A percentile compares a stretch with the other conserved stretches of the same genome.
phyloP scores from a whole-genome alignment of 2,113 vertebrate genomes.

The Cygnus atratus region DNA sequence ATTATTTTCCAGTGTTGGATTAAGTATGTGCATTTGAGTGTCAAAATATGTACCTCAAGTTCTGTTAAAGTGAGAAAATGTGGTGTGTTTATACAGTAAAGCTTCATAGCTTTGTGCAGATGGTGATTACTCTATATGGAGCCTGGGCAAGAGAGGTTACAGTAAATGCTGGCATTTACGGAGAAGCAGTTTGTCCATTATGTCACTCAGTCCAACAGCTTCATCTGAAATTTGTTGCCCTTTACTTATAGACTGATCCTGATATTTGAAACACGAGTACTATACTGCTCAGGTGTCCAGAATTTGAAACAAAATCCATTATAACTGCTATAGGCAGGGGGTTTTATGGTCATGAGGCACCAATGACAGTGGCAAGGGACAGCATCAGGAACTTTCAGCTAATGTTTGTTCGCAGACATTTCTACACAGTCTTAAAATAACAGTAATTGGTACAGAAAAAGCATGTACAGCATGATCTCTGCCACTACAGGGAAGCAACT shows the following conservation, averaged over 20 bases:
- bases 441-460: slow-evolving; percentile 14
- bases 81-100: neutral
- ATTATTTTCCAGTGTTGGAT: neutral
- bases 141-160: neutral
- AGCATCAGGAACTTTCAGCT: neutral
- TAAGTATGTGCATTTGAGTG: neutral
- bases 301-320: slow-evolving; percentile 44
- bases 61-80: neutral
- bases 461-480: slow-evolving; percentile 1
- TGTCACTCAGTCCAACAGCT: slow-evolving; percentile 18
- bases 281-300: slow-evolving; percentile 17
- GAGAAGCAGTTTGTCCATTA: neutral
- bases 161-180: slow-evolving; percentile 23
- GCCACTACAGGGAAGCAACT: neutral
- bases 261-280: slow-evolving; percentile 20
- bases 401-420: slow-evolving; percentile 14
- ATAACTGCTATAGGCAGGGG: neutral
- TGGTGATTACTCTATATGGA: neutral
- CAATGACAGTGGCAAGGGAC: neutral
- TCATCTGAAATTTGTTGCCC: slow-evolving; percentile 41
- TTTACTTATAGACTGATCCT: slow-evolving; percentile 39
- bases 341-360: neutral
- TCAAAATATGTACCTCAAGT: neutral
- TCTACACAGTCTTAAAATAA: slow-evolving; percentile 13
- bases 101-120: neutral